These are phyloP conservation scores for Phrynosoma platyrhinos DNA, from an alignment of 2,113 vertebrate species.

Conservation along the genomic window DNA sequence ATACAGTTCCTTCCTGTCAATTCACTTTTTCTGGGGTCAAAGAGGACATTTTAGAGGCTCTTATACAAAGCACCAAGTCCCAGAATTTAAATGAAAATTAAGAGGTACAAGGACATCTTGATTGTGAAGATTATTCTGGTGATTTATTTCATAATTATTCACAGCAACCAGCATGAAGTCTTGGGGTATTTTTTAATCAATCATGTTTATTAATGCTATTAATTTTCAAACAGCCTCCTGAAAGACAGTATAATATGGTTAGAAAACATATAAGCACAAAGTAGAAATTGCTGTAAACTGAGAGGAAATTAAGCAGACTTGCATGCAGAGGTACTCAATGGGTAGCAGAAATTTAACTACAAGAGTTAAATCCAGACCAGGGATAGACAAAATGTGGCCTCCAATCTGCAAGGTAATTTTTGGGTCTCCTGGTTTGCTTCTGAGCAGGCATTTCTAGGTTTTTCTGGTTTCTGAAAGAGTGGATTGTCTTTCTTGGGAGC, in stretches of 20 bases:
- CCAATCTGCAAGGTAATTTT: too few species aligned
- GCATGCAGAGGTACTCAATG: slow-evolving; percentile 9
- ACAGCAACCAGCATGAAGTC: slow-evolving; percentile 62
- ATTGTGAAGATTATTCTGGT: slow-evolving; percentile 62
- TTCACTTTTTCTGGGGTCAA: slow-evolving; percentile 55
- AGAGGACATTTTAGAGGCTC: slow-evolving; percentile 26
- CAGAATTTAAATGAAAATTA: slow-evolving; percentile 64
- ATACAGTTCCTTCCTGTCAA: slow-evolving; percentile 8
- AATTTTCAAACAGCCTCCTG: slow-evolving; percentile 66
- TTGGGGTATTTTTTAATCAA: slow-evolving; percentile 66
- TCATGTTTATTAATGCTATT: slow-evolving; percentile 71
- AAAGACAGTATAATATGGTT: slow-evolving; percentile 46
- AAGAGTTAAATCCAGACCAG: not conserved
- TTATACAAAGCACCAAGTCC: slow-evolving; percentile 41
- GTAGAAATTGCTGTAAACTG: slow-evolving; percentile 41
- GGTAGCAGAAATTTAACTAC: slow-evolving; percentile 10
- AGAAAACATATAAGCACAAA: slow-evolving; percentile 46
- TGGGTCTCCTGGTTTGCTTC: too few species aligned
- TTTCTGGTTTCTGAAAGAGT: too few species aligned
- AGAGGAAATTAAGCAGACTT: slow-evolving; percentile 42
- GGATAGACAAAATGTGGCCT: too few species aligned
- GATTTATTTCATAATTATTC: slow-evolving; percentile 76
- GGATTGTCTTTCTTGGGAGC: too few species aligned
- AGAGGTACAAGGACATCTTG: slow-evolving; percentile 66
- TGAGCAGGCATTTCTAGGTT: too few species aligned